Base-by-base conservation (phyloP, 2,113 vertebrate species). In the Lota lota region DNA sequence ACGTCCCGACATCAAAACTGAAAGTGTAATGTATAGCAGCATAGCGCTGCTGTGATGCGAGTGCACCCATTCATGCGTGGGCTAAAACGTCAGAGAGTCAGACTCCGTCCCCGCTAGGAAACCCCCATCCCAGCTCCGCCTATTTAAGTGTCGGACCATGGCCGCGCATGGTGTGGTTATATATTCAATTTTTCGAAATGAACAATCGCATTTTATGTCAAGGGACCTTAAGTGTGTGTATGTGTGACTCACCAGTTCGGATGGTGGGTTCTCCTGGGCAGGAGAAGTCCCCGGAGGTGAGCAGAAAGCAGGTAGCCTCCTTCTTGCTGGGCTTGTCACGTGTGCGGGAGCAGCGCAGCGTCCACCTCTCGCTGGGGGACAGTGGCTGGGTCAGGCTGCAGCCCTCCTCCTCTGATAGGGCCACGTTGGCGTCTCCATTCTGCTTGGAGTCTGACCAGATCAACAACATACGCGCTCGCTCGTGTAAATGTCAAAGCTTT, bases 351-450 rank as follows among this genome's bases (percentile, higher is more conserved):
- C 91, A 92, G 0, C 94, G 87, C 77, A 93, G 80, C 3, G 93
- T 91, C 83, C 92, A 85, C 73, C 92, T 93, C 59, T 96, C 94
- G 50, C 92, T 94, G 0, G 90, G 93, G 79, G 95, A 95, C 83
- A 96, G 90, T 0, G 95, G 94, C 89, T 94, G 93, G 65, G 92
- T 93, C 78, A 93, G 85, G 54, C 90, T 92, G 61, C 88, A 90
- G 70, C 88, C 88, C 78, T 98, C 96, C 82, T 97, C 96, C 0
- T 95, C 94, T 0, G 95, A 94, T 86, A 95, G 90, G 83, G 94
- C 93, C 40, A 90, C 92, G 0, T 91, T 97, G 81, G 96, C 96
- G 57, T 98, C 96, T 0, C 97, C 97, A 0, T 99, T 99, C 92
- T 97, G 97, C 86, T 98, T 97, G 47, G 95, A 96, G 86, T 96